These are phyloP conservation scores for Mormyrops boulengeri DNA, from an alignment of 2,797 vertebrate species.

Conservation along the genomic window DNA sequence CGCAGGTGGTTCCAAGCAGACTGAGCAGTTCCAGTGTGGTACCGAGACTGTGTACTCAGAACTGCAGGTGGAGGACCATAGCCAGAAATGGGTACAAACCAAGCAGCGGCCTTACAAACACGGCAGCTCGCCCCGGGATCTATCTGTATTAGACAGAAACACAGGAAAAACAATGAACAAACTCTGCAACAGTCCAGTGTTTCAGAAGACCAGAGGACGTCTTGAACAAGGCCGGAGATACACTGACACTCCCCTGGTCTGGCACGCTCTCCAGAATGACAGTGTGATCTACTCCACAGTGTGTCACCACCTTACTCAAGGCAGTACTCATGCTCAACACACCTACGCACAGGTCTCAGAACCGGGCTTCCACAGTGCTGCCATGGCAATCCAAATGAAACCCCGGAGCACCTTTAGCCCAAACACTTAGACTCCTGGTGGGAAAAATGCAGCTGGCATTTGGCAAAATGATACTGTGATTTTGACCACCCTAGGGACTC, in stretches of 20 bases:
- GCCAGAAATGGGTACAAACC: slow-evolving; percentile 36
- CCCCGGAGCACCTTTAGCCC: neutral
- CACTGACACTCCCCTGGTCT: neutral
- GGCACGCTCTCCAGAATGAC: neutral
- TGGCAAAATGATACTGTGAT: neutral
- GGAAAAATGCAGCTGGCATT: neutral
- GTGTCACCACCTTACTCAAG: neutral
- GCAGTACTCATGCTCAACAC: neutral
- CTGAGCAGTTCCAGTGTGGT: neutral
- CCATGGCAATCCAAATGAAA: neutral
- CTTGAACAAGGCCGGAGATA: neutral
- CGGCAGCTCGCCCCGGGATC: slow-evolving; percentile 36
- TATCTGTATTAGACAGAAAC: slow-evolving; percentile 40
- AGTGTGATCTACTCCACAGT: slow-evolving; percentile 1
- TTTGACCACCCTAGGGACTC: neutral
- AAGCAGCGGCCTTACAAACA: slow-evolving; percentile 30
- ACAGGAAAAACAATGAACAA: slow-evolving; percentile 45
- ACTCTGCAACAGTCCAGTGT: slow-evolving; percentile 36
- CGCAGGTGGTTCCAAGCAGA: neutral
- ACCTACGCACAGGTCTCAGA: neutral
- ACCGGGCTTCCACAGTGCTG: neutral
- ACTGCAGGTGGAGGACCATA: slow-evolving; percentile 45
- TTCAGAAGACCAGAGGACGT: slow-evolving; percentile 48
- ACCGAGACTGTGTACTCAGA: slow-evolving; percentile 51
- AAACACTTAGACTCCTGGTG: neutral